phyloP scores from a whole-genome alignment of 2,113 vertebrate genomes.

The Hyperopisus bebe region DNA sequence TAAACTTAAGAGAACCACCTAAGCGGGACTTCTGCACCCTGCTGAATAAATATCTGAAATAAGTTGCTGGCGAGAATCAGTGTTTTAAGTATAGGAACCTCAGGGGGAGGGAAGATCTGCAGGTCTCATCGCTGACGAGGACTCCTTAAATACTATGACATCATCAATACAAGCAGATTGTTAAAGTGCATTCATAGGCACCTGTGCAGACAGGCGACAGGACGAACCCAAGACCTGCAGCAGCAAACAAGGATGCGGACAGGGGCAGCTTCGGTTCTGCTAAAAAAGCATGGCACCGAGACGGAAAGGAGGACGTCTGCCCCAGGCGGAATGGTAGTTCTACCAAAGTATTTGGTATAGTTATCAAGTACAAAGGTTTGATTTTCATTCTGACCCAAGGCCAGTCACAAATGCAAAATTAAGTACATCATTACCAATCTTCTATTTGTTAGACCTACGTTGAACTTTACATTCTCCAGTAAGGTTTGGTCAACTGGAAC shows the following conservation, averaged over 20 bases:
- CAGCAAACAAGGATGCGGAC: constrained; percentile 11
- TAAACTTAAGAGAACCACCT: background rate
- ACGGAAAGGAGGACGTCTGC: background rate
- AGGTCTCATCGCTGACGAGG: background rate
- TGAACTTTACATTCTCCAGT: background rate
- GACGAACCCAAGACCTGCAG: background rate
- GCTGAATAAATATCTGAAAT: constrained; percentile 1
- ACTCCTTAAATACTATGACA: constrained; percentile 13
- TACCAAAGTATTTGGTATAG: background rate
- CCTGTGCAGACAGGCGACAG: constrained; percentile 9
- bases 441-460: background rate
- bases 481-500: background rate
- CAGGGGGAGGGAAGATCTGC: background rate
- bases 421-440: background rate
- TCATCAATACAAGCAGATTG: background rate
- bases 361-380: background rate
- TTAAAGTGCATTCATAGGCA: constrained; percentile 36
- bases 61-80: background rate
- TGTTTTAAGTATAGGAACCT: background rate
- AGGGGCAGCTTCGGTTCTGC: background rate
- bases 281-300: background rate
- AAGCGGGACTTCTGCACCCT: background rate
- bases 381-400: background rate
- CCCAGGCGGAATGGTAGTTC: background rate
- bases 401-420: background rate